Evolutionary conservation across 2,888 invertebrate genomes (phyloP), one percentile per base, ranked within the genome.

Genomic region (Microplitis manilae): DNA sequence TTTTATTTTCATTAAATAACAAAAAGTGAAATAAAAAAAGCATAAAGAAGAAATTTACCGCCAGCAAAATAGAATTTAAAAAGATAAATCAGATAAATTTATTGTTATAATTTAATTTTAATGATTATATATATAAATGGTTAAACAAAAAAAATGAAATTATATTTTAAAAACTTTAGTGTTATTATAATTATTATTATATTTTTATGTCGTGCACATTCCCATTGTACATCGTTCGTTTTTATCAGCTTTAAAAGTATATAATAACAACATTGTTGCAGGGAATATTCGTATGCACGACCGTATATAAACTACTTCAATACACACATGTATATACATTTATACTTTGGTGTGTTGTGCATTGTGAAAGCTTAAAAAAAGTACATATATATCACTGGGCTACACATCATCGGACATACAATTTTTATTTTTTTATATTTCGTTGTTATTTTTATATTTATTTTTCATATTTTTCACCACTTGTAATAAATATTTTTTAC

Each of bases 401-500:
- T 65, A 30, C 65, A 38, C 65, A 30, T 65, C 65, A 65, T 65
- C 38, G 30, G 65, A 65, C 13, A 65, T 65, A 65, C 65, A 65
- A 65, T 65, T 20, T 65, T 30, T 30, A 30, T 30, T 30, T 30
- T 30, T 30, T 30, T 30, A 30, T 50, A 50, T 50, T 50, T 50
- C 13, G 13, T 13, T 13, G 13, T 13, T 50, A 50, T 50, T 50
- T 50, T 50, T 50, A 13, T 50, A 50, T 65, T 65, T 62, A 62
- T 62, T 62, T 62, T 62, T 62, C 20, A 17, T 62, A 17, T 17
- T 62, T 62, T 65, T 65, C 30, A 30, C 7, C 38, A 38, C 65
- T 70, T 59, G 50, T 50, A 20, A 70, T 70, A 70, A 70, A 70
- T 70, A 70, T 70, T 70, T 73, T 64, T 73, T 65, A 17, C 61